phyloP scores from a whole-genome alignment of 2,113 vertebrate species.

The Scytalopus superciliaris region DNA sequence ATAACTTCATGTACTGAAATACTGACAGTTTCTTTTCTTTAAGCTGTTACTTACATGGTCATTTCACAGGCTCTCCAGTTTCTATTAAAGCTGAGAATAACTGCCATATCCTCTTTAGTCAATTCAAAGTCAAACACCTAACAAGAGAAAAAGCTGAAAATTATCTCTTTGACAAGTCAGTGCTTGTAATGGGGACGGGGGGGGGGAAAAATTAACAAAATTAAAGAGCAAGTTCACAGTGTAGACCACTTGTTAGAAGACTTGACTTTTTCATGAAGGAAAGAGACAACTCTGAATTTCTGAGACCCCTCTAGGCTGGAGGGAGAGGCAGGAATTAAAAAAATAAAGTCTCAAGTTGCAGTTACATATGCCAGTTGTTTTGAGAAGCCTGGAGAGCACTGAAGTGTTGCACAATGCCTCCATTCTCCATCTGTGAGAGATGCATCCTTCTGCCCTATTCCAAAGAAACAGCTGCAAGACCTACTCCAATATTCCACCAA shows the following conservation, averaged over 20 bases:
- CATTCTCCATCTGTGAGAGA: neutral
- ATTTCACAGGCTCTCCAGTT: slow-evolving; percentile 86
- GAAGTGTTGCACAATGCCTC: neutral
- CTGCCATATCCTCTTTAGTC: slow-evolving; percentile 82
- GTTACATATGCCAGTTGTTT: neutral
- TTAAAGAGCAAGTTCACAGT: neutral
- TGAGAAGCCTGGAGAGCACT: neutral
- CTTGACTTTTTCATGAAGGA: neutral
- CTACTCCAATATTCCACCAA: neutral
- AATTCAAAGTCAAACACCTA: slow-evolving; percentile 94
- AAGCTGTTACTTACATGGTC: slow-evolving; percentile 73
- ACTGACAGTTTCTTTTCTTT: neutral
- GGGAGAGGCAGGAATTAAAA: neutral
- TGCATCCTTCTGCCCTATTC: neutral
- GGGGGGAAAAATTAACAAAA: neutral
- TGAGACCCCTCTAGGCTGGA: neutral
- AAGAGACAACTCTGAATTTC: neutral
- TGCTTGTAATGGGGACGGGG: neutral
- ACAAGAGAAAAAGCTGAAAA: neutral
- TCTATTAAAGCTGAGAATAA: slow-evolving; percentile 83
- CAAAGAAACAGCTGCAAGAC: neutral
- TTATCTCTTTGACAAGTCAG: neutral
- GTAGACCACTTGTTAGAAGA: neutral
- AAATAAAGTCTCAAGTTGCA: neutral
- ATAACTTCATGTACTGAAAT: neutral